Base-by-base conservation (phyloP, 1,140 invertebrate genomes). In the Tetranychus cinnabarinus region DNA sequence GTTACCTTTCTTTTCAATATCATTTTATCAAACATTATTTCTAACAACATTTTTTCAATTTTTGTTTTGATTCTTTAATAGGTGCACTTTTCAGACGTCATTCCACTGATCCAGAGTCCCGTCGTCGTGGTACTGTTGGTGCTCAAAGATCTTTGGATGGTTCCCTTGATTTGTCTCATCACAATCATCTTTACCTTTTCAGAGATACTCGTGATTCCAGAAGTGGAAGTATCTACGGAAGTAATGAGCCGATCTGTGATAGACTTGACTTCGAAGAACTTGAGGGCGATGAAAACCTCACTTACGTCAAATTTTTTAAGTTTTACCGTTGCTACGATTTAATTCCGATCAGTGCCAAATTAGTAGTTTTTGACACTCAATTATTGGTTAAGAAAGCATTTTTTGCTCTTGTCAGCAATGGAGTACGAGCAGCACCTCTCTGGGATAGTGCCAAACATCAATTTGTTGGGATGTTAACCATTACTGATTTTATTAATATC, bases 401-500 rank as follows among this genome's bases (percentile, higher is more conserved):
- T 75, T 97, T 91, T 77, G 95, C 93, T 36, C 79, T 98, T 55
- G 91, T 98, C 62, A 93, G 96, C 73, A 98, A 98, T 79, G 92
- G 90, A 48, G 92, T 98, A 1, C 80, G 95, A 68, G 95, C 95
- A 15, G 95, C 96, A 23, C 93, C 93, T 1, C 76, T 99, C 42
- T 99, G 93, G 93, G 91, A 98, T 71, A 89, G 85, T 63, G 76
- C 78, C 57, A 81, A 82, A 66, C 92, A 97, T 72, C 79, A 85
- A 71, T 98, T 82, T 73, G 84, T 79, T 67, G 79, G 69, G 37
- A 97, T 99, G 93, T 77, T 99, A 58, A 99, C 96, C 46, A 98
- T 99, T 68, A 98, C 96, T 55, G 96, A 99, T 75, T 98, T 99
- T 72, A 99, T 99, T 69, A 90, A 92, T 74, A 97, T 99, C 69